These are phyloP conservation scores for Pelochelys cantorii DNA, from an alignment of 2,797 vertebrate genomes.

Conservation along the genomic window DNA sequence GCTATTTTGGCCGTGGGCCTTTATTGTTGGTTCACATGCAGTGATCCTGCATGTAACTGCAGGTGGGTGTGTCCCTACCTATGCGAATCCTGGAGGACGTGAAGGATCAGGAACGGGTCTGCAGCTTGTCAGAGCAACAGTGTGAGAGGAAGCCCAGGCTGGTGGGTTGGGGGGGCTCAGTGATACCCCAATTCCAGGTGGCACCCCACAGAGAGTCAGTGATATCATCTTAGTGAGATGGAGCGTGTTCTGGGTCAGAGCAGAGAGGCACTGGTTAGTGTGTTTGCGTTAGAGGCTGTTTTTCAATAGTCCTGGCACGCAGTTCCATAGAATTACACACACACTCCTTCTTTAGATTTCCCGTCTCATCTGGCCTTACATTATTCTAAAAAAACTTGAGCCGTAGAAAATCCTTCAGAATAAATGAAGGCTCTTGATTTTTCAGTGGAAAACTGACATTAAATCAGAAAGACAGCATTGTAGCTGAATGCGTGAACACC, in stretches of 20 bases:
- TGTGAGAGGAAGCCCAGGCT: no score
- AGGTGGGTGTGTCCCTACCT: no score
- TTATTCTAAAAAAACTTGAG: no score
- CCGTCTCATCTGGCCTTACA: not conserved
- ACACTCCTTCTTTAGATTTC: not conserved
- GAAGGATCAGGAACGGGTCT: no score
- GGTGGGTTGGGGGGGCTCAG: no score
- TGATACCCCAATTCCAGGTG: no score
- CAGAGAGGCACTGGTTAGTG: not conserved
- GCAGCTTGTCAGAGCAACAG: no score
- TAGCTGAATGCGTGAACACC: not conserved
- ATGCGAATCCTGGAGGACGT: no score
- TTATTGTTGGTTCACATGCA: no score
- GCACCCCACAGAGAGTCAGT: no score
- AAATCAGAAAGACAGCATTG: not conserved
- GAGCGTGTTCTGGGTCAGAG: conserved; percentile 18
- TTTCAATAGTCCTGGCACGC: conserved; percentile 21
- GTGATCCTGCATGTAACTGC: no score
- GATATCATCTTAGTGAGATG: not conserved
- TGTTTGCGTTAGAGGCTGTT: conserved; percentile 44
- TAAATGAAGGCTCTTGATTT: not conserved
- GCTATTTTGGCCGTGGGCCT: no score
- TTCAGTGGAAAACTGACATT: not conserved
- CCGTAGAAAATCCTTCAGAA: not conserved
- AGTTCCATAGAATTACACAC: not conserved